These are phyloP conservation scores for Haemorhous mexicanus DNA, from an alignment of 2,113 vertebrate genomes.

Conservation along the genomic window DNA sequence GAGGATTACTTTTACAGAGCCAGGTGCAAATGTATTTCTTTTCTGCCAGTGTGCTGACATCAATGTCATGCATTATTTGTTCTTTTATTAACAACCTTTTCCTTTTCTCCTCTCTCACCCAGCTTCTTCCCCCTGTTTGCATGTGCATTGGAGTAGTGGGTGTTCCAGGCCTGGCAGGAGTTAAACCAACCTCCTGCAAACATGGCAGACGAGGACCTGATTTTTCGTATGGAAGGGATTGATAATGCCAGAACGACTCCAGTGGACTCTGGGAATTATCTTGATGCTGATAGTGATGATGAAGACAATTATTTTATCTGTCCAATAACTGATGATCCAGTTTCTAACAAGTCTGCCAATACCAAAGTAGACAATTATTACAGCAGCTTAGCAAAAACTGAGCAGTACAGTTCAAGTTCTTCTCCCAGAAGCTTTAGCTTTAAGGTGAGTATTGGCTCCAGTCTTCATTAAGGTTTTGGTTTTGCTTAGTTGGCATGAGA, in stretches of 20 bases:
- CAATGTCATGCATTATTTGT: not conserved
- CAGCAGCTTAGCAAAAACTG: constrained; percentile 62
- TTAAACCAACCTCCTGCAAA: not conserved
- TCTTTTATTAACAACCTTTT: not conserved
- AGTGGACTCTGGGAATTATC: constrained; percentile 36
- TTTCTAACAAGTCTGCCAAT: constrained; percentile 49
- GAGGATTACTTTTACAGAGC: not conserved
- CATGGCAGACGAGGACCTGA: constrained; percentile 96
- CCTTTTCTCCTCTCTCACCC: not conserved
- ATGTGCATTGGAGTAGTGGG: constrained; percentile 23
- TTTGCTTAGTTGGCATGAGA: not conserved
- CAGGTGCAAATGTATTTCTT: not conserved
- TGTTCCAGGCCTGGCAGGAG: not conserved
- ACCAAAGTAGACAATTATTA: constrained; percentile 77
- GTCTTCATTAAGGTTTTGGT: not conserved
- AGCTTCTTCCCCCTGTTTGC: not conserved
- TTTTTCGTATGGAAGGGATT: constrained; percentile 92
- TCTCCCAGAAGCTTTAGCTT: constrained; percentile 80
- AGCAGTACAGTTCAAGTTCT: constrained; percentile 74
- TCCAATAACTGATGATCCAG: constrained; percentile 86
- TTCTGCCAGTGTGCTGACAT: not conserved
- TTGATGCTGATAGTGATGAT: constrained; percentile 78
- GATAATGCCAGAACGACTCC: constrained; percentile 60
- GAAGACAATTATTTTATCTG: constrained; percentile 86
- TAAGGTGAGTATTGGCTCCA: constrained; percentile 74